Conservation (phyloP, 2,888 invertebrate species). For the Drosophila vallismaia region DNA sequence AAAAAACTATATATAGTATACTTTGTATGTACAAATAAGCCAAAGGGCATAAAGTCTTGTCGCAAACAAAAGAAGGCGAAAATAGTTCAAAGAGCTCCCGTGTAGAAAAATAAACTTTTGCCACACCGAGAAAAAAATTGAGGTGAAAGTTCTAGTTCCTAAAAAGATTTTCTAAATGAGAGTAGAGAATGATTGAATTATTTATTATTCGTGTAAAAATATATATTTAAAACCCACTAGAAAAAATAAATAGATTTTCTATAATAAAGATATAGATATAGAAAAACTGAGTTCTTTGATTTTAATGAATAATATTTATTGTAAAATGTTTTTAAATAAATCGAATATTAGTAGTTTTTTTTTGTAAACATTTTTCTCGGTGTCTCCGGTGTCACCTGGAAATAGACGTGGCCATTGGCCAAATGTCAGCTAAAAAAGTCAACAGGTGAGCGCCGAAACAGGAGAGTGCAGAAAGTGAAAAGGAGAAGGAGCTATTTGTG, state of each 20-base stretch:
- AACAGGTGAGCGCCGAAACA: slow-evolving; percentile 37
- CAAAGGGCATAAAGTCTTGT: slow-evolving; percentile 33
- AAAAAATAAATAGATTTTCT: too few species aligned
- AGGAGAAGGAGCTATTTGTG: slow-evolving; percentile 9
- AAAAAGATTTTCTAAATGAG: too few species aligned
- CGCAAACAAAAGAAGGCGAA: slow-evolving; percentile 4
- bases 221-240: too few species aligned
- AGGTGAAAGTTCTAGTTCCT: too few species aligned
- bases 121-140: background rate
- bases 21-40: slow-evolving; percentile 17
- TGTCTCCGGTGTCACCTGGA: background rate
- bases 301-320: too few species aligned
- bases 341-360: background rate
- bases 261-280: too few species aligned
- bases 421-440: slow-evolving; percentile 40
- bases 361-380: background rate
- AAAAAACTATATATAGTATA: background rate
- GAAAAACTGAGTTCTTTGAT: too few species aligned
- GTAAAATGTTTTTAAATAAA: too few species aligned
- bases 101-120: slow-evolving; percentile 9
- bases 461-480: slow-evolving; percentile 1
- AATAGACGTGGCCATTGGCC: slow-evolving; percentile 20
- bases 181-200: too few species aligned
- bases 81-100: background rate
- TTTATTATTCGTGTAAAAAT: too few species aligned